These are phyloP conservation scores for Aradus depressus DNA, from an alignment of 2,888 invertebrate species.

Conservation along the genomic window DNA sequence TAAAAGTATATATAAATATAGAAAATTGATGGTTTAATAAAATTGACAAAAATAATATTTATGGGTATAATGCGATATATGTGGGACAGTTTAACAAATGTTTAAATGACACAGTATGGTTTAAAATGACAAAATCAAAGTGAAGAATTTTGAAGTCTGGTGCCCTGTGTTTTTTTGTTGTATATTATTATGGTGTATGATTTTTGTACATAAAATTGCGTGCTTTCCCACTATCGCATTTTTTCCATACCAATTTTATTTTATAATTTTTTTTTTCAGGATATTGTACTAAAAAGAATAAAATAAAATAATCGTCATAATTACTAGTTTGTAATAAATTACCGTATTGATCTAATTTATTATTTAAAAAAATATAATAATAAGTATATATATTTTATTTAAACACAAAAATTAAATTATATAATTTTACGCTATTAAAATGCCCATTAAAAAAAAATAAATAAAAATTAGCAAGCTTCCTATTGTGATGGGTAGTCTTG, in stretches of 20 bases:
- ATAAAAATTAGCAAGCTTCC: background rate
- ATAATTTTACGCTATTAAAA: background rate
- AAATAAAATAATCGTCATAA: no score
- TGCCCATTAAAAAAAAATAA: background rate
- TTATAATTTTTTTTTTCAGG: background rate
- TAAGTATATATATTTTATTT: conserved; percentile 4
- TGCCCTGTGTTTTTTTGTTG: no score
- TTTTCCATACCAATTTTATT: background rate
- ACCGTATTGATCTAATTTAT: conserved; percentile 5
- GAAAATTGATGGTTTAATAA: background rate
- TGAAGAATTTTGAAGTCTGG: background rate
- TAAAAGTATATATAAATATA: background rate
- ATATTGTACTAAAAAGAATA: no score
- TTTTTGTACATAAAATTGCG: conserved; percentile 4
- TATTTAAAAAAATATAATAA: background rate
- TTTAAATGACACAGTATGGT: background rate
- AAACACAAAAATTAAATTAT: background rate
- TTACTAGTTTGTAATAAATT: no score
- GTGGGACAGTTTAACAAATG: conserved; percentile 13
- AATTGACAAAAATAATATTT: background rate
- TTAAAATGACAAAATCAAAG: background rate
- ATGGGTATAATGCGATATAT: conserved; percentile 9
- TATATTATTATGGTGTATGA: background rate
- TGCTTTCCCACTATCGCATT: conserved; percentile 13
- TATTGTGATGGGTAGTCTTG: no score